Evolutionary conservation across 2,113 vertebrate species (phyloP).

Genomic region (Murina feae): DNA sequence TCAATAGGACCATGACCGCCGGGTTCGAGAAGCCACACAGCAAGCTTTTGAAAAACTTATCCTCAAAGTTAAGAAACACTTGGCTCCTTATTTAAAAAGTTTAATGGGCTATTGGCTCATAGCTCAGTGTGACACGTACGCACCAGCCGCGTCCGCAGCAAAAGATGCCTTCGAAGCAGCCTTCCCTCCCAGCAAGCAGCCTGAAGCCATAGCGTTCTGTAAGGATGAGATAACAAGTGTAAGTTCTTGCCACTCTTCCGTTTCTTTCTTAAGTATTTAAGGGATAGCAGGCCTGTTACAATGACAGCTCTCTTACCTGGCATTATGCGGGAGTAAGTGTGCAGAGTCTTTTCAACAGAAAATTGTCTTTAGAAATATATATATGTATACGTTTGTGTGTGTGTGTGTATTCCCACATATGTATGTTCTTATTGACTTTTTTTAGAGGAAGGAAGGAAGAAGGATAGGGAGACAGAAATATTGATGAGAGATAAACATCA

Average conservation of each 20-base stretch:
- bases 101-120: slow-evolving; percentile 99
- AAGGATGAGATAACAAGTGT: slow-evolving; percentile 94
- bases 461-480: no score
- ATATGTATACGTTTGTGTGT: no score
- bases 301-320: not conserved
- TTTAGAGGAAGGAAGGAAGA: no score
- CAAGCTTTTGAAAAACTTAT: slow-evolving; percentile 95
- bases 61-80: slow-evolving; percentile 93
- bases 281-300: not conserved
- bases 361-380: no score
- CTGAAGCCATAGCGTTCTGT: slow-evolving; percentile 95
- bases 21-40: slow-evolving; percentile 96
- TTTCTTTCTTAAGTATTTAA: not conserved
- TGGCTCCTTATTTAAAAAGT: slow-evolving; percentile 95
- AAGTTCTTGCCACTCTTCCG: slow-evolving; percentile 74
- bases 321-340: not conserved
- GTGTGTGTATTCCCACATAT: no score
- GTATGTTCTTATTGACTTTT: no score
- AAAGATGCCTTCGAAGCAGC: slow-evolving; percentile 92
- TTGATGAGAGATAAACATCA: no score
- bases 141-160: slow-evolving; percentile 92
- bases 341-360: not conserved
- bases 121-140: slow-evolving; percentile 94
- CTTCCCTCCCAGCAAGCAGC: slow-evolving; percentile 92
- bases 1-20: slow-evolving; percentile 90